Evolutionary conservation across 2,113 vertebrate genomes (phyloP).

Genomic region (Ochotona curzoniae): DNA sequence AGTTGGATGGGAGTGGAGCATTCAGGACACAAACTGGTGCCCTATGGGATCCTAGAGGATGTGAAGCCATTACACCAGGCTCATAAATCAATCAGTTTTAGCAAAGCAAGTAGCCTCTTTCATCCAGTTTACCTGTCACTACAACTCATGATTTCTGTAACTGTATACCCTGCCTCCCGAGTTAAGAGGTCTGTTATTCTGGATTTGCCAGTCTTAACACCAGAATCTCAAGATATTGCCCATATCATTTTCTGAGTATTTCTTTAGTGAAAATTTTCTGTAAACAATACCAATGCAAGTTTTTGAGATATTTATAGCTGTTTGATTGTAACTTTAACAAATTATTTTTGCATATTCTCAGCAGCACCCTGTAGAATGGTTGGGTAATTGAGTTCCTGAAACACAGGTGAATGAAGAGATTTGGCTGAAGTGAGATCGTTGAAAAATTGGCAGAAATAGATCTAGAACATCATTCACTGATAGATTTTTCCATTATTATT

Average conservation of each 20-base stretch:
- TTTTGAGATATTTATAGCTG: background rate
- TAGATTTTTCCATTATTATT: slow-evolving; percentile 6
- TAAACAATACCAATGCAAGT: background rate
- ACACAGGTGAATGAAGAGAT: background rate
- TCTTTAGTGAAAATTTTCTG: background rate
- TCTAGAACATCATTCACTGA: background rate
- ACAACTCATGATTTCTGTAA: slow-evolving; percentile 3
- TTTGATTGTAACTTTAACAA: slow-evolving; percentile 16
- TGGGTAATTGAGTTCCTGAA: background rate
- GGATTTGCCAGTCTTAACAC: background rate
- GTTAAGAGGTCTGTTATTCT: background rate
- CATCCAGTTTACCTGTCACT: background rate
- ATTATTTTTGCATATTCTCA: background rate
- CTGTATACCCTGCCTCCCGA: background rate
- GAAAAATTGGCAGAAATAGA: background rate
- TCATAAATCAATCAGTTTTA: too few relatives aligned
- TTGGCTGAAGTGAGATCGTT: background rate
- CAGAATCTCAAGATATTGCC: background rate
- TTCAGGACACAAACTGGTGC: too few relatives aligned
- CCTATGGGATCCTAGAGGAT: too few relatives aligned
- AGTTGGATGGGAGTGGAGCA: too few relatives aligned
- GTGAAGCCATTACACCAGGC: too few relatives aligned
- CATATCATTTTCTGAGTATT: background rate
- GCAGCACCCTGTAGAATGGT: background rate
- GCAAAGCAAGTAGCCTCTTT: too few relatives aligned